Conservation (phyloP, 2,888 invertebrate genomes). For the Drosophila ochracea region DNA sequence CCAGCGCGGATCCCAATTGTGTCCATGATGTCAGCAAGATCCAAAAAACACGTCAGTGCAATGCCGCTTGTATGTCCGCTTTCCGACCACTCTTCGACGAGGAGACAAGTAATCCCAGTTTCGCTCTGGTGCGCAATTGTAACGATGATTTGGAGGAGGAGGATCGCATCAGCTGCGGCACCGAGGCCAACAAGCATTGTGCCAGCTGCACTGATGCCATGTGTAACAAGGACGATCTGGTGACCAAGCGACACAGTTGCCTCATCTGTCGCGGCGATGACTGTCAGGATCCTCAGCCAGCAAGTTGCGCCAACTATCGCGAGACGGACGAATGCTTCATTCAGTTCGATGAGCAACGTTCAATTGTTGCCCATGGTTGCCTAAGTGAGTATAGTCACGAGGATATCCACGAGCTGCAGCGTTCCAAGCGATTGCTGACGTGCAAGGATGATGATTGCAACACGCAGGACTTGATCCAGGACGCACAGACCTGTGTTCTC, state of each 20-base stretch:
- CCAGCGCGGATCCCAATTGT: conserved; percentile 64
- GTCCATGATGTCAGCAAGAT: conserved; percentile 43
- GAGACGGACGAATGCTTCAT: conserved; percentile 77
- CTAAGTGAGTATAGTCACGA: conserved; percentile 74
- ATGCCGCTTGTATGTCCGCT: conserved; percentile 78
- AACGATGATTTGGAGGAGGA: conserved; percentile 78
- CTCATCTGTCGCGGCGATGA: conserved; percentile 68
- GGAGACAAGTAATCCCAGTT: conserved; percentile 68
- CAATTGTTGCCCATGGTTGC: conserved; percentile 68
- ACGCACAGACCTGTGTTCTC: conserved; percentile 63
- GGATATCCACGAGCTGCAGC: conserved; percentile 66
- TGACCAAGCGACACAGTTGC: conserved; percentile 67
- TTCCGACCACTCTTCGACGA: conserved; percentile 70
- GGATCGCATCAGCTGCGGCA: conserved; percentile 71
- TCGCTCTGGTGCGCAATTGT: conserved; percentile 77
- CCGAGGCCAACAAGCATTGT: conserved; percentile 64
- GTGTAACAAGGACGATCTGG: conserved; percentile 74
- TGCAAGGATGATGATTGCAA: conserved; percentile 79
- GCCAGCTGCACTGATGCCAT: conserved; percentile 60
- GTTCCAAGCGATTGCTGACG: conserved; percentile 66
- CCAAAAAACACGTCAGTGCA: conserved; percentile 67
- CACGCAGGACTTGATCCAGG: conserved; percentile 55
- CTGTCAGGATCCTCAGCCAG: conserved; percentile 62
- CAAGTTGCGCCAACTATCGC: conserved; percentile 72
- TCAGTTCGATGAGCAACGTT: conserved; percentile 71